Conservation (phyloP, 2,113 vertebrate genomes). For the Pollimyrus isidori region DNA sequence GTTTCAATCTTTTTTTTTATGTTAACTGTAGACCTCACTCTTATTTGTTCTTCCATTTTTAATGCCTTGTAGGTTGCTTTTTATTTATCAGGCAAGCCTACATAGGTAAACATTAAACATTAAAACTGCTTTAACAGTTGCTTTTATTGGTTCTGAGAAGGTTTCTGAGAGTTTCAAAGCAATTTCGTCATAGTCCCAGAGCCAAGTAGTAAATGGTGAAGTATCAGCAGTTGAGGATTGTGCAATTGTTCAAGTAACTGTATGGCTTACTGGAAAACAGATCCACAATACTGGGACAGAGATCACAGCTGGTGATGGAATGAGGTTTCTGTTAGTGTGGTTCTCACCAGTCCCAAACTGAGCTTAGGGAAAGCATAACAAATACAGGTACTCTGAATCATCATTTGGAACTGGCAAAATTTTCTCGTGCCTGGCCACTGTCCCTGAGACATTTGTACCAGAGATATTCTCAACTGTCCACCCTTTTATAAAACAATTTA, state of each 20-base stretch:
- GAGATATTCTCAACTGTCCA: constrained; percentile 60
- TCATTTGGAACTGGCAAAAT: constrained; percentile 47
- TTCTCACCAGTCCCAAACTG: constrained; percentile 53
- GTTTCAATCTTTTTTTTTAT: not conserved
- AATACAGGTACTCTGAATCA: constrained; percentile 41
- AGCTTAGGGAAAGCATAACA: constrained; percentile 26
- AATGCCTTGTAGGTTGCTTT: not conserved
- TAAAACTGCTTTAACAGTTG: not conserved
- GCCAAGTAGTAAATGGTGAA: not conserved
- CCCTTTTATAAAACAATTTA: constrained; percentile 54
- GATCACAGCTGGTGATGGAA: constrained; percentile 45
- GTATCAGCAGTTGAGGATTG: not conserved
- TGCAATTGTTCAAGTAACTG: not conserved
- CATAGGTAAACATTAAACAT: not conserved
- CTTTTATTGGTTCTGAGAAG: not conserved
- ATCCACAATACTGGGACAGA: not conserved
- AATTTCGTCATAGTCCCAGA: not conserved
- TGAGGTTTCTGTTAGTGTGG: constrained; percentile 53
- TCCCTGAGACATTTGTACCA: constrained; percentile 40
- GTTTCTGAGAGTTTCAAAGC: not conserved
- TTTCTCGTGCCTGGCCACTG: constrained; percentile 32
- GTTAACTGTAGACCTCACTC: not conserved
- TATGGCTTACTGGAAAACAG: not conserved
- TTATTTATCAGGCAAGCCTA: not conserved
- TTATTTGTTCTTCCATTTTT: not conserved